Evolutionary conservation across 2,888 invertebrate genomes (phyloP).

Genomic region (Drosophila limbata): DNA sequence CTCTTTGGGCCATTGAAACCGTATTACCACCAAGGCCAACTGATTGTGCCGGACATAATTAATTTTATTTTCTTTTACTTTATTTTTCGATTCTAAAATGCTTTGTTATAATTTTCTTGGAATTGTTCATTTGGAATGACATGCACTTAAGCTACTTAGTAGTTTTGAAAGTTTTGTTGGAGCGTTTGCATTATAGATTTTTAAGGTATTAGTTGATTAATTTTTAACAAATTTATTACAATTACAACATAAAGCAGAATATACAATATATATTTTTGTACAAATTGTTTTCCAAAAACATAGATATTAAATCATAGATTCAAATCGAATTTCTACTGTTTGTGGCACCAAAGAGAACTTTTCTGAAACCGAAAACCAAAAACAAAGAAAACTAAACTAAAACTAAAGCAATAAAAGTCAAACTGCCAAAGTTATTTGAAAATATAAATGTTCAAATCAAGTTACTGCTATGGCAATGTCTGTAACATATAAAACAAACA

Average conservation of each 20-base stretch:
- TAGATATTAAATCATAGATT: slow-evolving; percentile 35
- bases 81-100: slow-evolving; percentile 11
- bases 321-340: slow-evolving; percentile 84
- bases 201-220: slow-evolving; percentile 34
- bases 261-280: slow-evolving; percentile 49
- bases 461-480: slow-evolving; percentile 56
- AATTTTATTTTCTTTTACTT: slow-evolving; percentile 1
- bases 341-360: slow-evolving; percentile 90
- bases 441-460: slow-evolving; percentile 32
- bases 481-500: slow-evolving; percentile 44
- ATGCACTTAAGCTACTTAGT: slow-evolving; percentile 65
- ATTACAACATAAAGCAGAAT: slow-evolving; percentile 58
- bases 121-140: slow-evolving; percentile 68
- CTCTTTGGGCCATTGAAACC: slow-evolving; percentile 80
- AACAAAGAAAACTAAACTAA: slow-evolving; percentile 34
- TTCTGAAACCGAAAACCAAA: slow-evolving; percentile 88
- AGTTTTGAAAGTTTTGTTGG: slow-evolving; percentile 48
- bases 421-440: slow-evolving; percentile 39
- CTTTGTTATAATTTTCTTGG: slow-evolving; percentile 25
- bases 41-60: slow-evolving; percentile 25
- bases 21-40: slow-evolving; percentile 54
- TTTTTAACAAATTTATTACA: slow-evolving; percentile 22
- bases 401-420: slow-evolving; percentile 25
- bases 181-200: slow-evolving; percentile 26
- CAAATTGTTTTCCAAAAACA: slow-evolving; percentile 46